Percentiles rank a stretch among this genome's conserved stretches.
phyloP scores from a whole-genome alignment of 2,113 vertebrate genomes.

The Calypte anna region DNA sequence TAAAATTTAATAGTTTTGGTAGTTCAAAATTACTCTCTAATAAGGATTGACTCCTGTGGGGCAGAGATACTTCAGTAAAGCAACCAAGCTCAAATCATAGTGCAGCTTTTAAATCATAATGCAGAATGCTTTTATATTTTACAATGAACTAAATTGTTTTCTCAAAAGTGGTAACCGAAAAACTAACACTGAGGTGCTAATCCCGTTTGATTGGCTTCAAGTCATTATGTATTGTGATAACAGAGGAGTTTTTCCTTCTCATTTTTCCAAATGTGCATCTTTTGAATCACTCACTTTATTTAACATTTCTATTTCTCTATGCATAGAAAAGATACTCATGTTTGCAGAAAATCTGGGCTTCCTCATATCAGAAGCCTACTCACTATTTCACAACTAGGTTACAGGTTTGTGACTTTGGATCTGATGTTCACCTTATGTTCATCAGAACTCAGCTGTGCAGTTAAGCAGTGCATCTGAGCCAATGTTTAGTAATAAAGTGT shows the following conservation, averaged over 20 bases:
- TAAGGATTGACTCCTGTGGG: neutral
- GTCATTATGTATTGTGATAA: neutral
- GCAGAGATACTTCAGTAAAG: neutral
- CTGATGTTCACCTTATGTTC: neutral
- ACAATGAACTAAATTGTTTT: neutral
- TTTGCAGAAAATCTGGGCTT: neutral
- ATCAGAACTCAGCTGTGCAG: neutral
- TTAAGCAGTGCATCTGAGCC: neutral
- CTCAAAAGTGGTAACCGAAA: neutral
- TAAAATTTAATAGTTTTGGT: neutral
- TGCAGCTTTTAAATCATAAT: neutral
- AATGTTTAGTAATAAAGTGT: neutral
- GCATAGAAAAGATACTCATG: accelerated
- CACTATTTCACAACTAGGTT: neutral
- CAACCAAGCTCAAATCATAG: neutral
- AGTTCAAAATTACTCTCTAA: neutral
- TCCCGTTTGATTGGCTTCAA: neutral
- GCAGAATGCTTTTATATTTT: neutral
- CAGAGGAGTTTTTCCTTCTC: neutral
- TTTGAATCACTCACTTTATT: neutral
- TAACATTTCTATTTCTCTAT: neutral
- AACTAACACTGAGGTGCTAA: accelerated
- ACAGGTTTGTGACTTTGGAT: neutral
- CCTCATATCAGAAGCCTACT: neutral
- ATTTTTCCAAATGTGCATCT: neutral